These are phyloP conservation scores for Adelges cooleyi DNA, from an alignment of 1,140 invertebrate genomes.

Conservation along the genomic window DNA sequence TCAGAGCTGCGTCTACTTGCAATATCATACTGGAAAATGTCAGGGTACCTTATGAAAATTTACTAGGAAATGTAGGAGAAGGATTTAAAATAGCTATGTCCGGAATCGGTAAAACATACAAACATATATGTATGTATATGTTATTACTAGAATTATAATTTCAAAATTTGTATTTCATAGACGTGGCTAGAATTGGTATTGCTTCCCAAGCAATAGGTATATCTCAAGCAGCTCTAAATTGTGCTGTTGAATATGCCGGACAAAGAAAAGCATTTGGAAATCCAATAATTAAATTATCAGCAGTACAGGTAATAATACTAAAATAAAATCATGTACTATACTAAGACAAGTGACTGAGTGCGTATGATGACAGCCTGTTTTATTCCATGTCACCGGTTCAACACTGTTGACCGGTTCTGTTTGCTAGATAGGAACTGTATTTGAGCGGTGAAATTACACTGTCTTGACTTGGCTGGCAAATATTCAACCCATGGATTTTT, in stretches of 20 bases:
- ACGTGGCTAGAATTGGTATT: conserved; percentile 46
- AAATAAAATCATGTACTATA: not conserved
- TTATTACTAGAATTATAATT: not conserved
- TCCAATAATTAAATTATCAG: conserved; percentile 46
- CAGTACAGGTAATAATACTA: conserved; percentile 40
- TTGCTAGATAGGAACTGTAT: no score
- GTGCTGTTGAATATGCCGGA: conserved; percentile 49
- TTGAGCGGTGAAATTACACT: no score
- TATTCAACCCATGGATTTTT: no score
- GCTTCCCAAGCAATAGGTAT: conserved; percentile 45
- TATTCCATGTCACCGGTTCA: no score
- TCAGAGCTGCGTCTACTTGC: conserved; percentile 62
- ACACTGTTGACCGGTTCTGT: no score
- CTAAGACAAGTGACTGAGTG: no score
- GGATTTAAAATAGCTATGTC: conserved; percentile 55
- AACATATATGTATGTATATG: no score
- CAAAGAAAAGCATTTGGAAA: conserved; percentile 47
- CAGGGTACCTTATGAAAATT: conserved; percentile 48
- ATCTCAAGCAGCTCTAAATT: conserved; percentile 47
- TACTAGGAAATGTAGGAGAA: conserved; percentile 44
- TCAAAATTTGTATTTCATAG: conserved; percentile 32
- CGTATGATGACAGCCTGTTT: no score
- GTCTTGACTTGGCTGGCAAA: no score
- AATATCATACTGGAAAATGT: conserved; percentile 63
- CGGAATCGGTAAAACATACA: conserved; percentile 20